Evolutionary conservation across 2,113 vertebrate genomes (phyloP).

Genomic region (Cisticola juncidis): DNA sequence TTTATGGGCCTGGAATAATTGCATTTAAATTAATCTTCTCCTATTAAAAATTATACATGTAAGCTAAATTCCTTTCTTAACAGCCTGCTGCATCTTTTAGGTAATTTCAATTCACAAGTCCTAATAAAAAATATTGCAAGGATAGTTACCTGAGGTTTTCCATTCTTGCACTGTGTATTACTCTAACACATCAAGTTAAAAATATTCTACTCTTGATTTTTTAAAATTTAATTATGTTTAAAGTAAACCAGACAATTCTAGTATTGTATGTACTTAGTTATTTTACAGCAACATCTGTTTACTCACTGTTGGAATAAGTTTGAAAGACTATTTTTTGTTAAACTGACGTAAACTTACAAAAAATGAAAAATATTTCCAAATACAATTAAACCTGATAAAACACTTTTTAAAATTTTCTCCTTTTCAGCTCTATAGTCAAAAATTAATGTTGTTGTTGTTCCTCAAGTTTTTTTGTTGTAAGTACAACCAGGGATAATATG

Average conservation of each 20-base stretch:
- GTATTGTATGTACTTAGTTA: background rate
- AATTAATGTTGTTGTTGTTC: background rate
- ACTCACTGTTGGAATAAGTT: background rate
- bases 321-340: background rate
- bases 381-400: background rate
- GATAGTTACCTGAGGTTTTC: background rate
- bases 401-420: fast-evolving
- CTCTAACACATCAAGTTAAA: background rate
- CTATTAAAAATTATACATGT: background rate
- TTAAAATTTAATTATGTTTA: background rate
- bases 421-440: background rate
- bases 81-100: background rate
- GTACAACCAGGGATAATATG: too few relatives aligned
- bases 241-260: background rate
- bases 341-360: background rate
- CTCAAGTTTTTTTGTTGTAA: background rate
- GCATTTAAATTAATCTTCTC: background rate
- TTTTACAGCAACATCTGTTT: background rate
- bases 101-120: background rate
- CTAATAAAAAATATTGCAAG: background rate
- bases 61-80: background rate
- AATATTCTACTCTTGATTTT: background rate
- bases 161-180: background rate
- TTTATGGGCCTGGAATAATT: background rate
- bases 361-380: background rate